Conservation (phyloP, 2,888 invertebrate genomes). For the Eilema sororculum region DNA sequence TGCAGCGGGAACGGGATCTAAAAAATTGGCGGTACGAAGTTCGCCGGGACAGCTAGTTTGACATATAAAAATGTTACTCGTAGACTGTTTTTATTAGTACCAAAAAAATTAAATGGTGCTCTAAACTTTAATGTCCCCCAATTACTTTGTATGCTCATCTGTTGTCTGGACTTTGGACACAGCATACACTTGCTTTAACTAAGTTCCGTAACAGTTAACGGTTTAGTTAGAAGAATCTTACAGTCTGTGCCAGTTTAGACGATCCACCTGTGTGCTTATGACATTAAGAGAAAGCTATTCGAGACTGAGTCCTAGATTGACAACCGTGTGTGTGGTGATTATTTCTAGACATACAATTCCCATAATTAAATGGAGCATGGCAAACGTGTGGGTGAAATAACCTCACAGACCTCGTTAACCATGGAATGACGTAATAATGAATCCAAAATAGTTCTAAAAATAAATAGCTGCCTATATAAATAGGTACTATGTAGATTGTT, state of each 20-base stretch:
- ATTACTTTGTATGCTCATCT: neutral
- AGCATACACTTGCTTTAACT: neutral
- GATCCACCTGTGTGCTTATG: neutral
- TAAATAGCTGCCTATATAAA: neutral
- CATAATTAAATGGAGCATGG: neutral
- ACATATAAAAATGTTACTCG: no score
- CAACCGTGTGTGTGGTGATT: neutral
- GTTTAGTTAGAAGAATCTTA: constrained; percentile 1
- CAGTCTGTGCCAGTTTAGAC: constrained; percentile 1
- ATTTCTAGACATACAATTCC: neutral
- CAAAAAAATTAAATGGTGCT: neutral
- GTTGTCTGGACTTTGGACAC: neutral
- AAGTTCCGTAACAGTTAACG: neutral
- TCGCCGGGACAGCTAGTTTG: no score
- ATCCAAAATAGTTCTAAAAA: neutral
- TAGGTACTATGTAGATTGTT: neutral
- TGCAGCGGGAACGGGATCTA: no score
- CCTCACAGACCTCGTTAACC: neutral
- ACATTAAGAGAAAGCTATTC: constrained; percentile 4
- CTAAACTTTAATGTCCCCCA: neutral
- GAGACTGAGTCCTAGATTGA: constrained; percentile 4
- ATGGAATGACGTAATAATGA: constrained; percentile 1
- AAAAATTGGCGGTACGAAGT: no score
- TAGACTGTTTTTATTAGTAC: no score
- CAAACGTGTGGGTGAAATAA: constrained; percentile 1